phyloP scores from a whole-genome alignment of 2,888 invertebrate genomes.

The Epirrhoe alternata region DNA sequence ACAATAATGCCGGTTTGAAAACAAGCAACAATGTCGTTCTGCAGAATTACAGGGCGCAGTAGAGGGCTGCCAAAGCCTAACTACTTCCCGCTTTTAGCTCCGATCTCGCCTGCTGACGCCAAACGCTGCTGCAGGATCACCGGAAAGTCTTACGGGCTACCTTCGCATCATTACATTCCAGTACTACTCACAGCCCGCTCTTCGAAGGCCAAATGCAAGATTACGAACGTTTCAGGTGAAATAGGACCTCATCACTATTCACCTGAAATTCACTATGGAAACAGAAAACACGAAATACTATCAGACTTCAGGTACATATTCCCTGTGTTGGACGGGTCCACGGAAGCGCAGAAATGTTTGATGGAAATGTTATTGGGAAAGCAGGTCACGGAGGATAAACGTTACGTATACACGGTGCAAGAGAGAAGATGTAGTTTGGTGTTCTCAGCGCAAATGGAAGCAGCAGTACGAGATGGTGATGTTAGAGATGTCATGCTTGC shows the following conservation, averaged over 20 bases:
- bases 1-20: constrained; percentile 76
- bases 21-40: constrained; percentile 87
- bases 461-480: constrained; percentile 91
- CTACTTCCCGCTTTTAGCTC: constrained; percentile 92
- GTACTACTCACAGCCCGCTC: constrained; percentile 86
- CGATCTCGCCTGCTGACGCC: constrained; percentile 93
- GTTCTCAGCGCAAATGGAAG: constrained; percentile 89
- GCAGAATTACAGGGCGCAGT: constrained; percentile 92
- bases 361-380: constrained; percentile 86
- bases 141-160: constrained; percentile 90
- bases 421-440: constrained; percentile 91
- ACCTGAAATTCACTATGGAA: constrained; percentile 87
- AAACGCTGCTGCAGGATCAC: constrained; percentile 92
- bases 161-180: constrained; percentile 92
- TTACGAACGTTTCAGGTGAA: constrained; percentile 87
- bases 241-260: constrained; percentile 86
- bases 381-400: constrained; percentile 83
- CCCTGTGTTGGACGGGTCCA: constrained; percentile 88
- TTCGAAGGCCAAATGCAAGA: constrained; percentile 85
- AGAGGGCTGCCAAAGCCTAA: constrained; percentile 92
- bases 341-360: constrained; percentile 87
- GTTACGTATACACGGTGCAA: constrained; percentile 90
- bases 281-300: constrained; percentile 87
- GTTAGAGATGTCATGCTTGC: constrained; percentile 91
- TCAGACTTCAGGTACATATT: constrained; percentile 91